Base-by-base conservation (phyloP, 2,113 vertebrate genomes). In the Platycercus adscitus region DNA sequence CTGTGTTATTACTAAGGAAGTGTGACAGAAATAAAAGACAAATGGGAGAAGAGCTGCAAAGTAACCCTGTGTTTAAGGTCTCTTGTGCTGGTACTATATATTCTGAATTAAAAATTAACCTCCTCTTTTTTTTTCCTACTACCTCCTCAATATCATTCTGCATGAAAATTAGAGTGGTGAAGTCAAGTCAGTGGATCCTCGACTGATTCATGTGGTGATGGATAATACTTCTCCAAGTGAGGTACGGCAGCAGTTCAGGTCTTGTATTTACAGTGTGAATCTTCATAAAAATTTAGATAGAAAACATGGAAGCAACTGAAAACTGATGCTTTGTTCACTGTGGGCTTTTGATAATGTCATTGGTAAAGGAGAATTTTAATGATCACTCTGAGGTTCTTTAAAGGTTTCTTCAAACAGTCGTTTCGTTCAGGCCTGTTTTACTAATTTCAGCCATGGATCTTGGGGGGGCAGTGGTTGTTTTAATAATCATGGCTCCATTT, bases 121-220 rank as follows among this genome's bases (percentile, higher is more conserved):
- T 55, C 17, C 50, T 50, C 11, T 92, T 80, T 78, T 56, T 69
- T 70, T 39, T 63, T 76, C 26, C 81, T 97, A 39, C 50, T 89
- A 18, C 83, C 68, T 92, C 79, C 39, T 86, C 66, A 26, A 77
- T 95, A 19, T 92, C 64, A 37, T 72, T 60, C 53, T 75, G 56
- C 52, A 26, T 81, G 50, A 94, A 96, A 95, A 86, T 12, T 79
- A 99, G 99, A 99, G 97, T 92, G 98, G 98, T 86, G 99, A 99
- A 94, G 98, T 98, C 80, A 99, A 99, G 96, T 98, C 98, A 2
- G 99, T 99, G 72, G 99, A 99, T 97, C 99, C 99, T 86, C 98
- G 99, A 52, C 98, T 99, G 92, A 98, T 99, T 96, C 99, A 99
- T 50, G 99, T 99, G 92, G 99, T 99, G 98, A 97, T 97, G 95